These are phyloP conservation scores for Naso thynnoides DNA, from an alignment of 2,797 vertebrate species.

Conservation along the genomic window DNA sequence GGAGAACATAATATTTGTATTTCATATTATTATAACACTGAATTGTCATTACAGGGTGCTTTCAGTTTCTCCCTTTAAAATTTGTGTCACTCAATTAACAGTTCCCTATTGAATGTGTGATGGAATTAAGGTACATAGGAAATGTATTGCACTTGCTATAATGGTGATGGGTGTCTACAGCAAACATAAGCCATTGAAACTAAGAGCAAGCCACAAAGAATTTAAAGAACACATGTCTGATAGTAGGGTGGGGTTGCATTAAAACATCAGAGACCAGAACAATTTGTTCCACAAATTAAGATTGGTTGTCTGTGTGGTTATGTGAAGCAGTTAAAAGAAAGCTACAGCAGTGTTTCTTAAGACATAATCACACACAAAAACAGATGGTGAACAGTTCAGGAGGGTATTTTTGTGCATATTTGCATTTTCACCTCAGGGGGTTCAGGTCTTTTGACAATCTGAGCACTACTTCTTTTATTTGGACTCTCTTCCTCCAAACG, in stretches of 20 bases:
- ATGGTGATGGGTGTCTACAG: background rate
- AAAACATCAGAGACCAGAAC: background rate
- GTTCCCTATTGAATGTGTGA: too few relatives aligned
- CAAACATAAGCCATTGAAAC: background rate
- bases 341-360: background rate
- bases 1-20: background rate
- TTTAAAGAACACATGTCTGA: background rate
- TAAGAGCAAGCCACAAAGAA: background rate
- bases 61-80: too few relatives aligned
- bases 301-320: background rate
- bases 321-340: background rate
- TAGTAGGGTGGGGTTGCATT: background rate
- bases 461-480: slow-evolving; percentile 14
- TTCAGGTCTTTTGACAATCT: slow-evolving; percentile 39
- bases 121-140: background rate
- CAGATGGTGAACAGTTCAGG: background rate
- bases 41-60: background rate
- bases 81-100: too few relatives aligned
- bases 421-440: slow-evolving; percentile 58
- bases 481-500: slow-evolving; percentile 20
- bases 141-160: background rate
- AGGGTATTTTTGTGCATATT: background rate
- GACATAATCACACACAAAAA: background rate
- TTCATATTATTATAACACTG: background rate
- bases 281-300: background rate